Percentiles rank a stretch among this genome's conserved stretches.
phyloP scores from a whole-genome alignment of 2,888 invertebrate species.

The Acrobeloides nanus region DNA sequence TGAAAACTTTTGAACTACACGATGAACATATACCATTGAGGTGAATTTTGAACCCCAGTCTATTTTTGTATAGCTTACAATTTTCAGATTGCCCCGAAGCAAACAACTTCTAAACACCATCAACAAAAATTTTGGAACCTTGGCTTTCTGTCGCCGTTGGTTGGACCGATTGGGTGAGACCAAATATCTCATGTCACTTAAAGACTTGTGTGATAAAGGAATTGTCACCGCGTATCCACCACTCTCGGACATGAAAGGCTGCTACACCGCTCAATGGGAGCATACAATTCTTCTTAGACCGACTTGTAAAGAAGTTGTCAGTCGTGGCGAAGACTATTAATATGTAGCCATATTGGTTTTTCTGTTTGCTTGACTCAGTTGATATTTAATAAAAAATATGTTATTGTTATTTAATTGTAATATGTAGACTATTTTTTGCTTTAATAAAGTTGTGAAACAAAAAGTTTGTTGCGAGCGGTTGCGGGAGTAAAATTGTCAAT shows the following conservation, averaged over 20 bases:
- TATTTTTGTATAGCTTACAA: neutral
- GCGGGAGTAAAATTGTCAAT: too few relatives aligned
- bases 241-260: constrained; percentile 89
- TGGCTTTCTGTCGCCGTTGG: constrained; percentile 98
- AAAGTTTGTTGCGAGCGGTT: too few relatives aligned
- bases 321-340: constrained; percentile 90
- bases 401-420: neutral
- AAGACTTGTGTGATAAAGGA: constrained; percentile 93
- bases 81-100: constrained; percentile 72
- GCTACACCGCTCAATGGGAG: constrained; percentile 98
- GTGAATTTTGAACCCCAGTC: constrained; percentile 55
- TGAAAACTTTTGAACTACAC: constrained; percentile 84
- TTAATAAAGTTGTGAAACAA: too few relatives aligned
- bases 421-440: too few relatives aligned
- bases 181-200: constrained; percentile 94
- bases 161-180: constrained; percentile 90
- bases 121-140: constrained; percentile 90
- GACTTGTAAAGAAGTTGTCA: constrained; percentile 95
- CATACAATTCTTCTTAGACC: constrained; percentile 94
- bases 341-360: too few relatives aligned
- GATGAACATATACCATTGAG: constrained; percentile 75
- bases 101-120: constrained; percentile 82
- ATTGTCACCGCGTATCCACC: constrained; percentile 98
- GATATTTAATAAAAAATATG: neutral
- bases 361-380: neutral